phyloP scores from a whole-genome alignment of 2,113 vertebrate species.

The Sceloporus undulatus region DNA sequence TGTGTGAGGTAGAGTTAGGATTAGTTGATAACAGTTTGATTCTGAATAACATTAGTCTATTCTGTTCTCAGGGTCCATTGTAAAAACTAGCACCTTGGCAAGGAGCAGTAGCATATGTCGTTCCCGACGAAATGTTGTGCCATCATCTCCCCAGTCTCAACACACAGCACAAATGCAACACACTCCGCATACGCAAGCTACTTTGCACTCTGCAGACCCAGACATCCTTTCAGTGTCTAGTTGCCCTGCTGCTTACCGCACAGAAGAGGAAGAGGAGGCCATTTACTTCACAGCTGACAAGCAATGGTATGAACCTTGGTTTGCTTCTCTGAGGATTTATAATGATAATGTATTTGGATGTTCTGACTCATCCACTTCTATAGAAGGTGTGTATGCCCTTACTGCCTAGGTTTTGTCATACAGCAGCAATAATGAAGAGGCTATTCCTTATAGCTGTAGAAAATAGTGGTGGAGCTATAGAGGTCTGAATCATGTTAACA shows the following conservation, averaged over 20 bases:
- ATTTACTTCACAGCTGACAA: constrained; percentile 93
- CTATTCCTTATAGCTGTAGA: not conserved
- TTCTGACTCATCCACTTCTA: not conserved
- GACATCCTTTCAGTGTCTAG: constrained; percentile 96
- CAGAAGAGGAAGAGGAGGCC: constrained; percentile 92
- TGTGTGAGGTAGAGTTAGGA: not conserved
- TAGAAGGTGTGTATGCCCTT: not conserved
- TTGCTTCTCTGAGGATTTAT: too few species aligned
- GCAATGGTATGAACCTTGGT: constrained; percentile 86
- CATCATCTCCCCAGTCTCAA: constrained; percentile 85
- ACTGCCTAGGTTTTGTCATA: not conserved
- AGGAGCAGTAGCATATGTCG: constrained; percentile 94
- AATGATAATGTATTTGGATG: constrained; percentile 38
- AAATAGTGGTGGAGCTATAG: too few species aligned
- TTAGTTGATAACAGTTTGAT: not conserved
- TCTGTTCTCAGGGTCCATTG: constrained; percentile 77
- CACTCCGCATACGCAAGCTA: constrained; percentile 60
- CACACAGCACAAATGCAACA: constrained; percentile 54
- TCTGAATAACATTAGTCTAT: constrained; percentile 31
- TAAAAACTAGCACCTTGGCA: constrained; percentile 84
- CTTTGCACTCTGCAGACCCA: constrained; percentile 90
- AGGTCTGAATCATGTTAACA: too few species aligned
- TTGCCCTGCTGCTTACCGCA: constrained; percentile 88
- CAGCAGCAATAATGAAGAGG: not conserved
- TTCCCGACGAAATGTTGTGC: constrained; percentile 89